Base-by-base conservation (phyloP, 2,888 invertebrate species). In the Tenthredo mesomela region DNA sequence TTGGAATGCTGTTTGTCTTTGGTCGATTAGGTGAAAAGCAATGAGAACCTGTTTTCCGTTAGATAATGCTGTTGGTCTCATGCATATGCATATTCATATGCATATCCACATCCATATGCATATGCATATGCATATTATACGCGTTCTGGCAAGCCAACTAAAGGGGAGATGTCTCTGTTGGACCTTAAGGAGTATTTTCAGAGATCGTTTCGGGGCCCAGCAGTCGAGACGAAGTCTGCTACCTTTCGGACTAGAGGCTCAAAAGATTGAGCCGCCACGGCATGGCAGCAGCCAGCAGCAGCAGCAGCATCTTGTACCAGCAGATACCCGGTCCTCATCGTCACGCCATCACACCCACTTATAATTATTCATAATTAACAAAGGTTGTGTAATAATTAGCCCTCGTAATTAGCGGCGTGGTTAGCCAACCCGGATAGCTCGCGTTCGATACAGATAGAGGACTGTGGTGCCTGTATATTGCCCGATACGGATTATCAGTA, bases 301-400 rank as follows among this genome's bases (percentile, higher is more conserved):
- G 15, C n/a, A 29, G 40, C 58, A 58, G 61, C 21, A 21, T 61
- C 80, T 80, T 58, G 58, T 40, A 80, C 80, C 29, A 43, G n/a
- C 25, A 73, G 78, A 84, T 84, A 84, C 84, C 61, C 84, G 84
- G 80, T 67, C 61, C 83, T 61, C 80, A 50, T 80, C 58, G 80
- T 61, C 80, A 61, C 80, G 80, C 50, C 58, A 61, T 61, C 33
- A 37, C 82, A 87, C 84, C 77, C 85, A 33, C 47, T 80, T 82
- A 85, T 85, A 85, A 85, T 85, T 85, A 85, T 86, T 85, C 77
- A 58, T 85, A 86, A 87, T 87, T 84, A 84, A 88, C 71, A 85
- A 83, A 77, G 83, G 84, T 82, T 85, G 71, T 83, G 85, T 84
- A 84, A 85, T 86, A 87, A 87, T 85, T 86, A 86, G 85, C 47